Evolutionary conservation across 1,140 invertebrate genomes (phyloP).

Genomic region (Drosophila trapezifrons): DNA sequence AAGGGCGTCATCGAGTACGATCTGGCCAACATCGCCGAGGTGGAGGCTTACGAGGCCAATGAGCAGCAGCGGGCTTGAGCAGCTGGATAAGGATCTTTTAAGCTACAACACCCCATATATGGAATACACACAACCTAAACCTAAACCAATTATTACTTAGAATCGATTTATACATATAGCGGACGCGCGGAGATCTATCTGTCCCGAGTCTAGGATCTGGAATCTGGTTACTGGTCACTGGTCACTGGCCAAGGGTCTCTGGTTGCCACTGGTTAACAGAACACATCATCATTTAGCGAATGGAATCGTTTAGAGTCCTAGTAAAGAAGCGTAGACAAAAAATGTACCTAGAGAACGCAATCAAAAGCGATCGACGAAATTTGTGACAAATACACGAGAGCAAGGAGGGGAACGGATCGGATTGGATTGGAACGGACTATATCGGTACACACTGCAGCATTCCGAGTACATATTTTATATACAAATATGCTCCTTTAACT

Average conservation of each 20-base stretch:
- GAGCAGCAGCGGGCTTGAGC: slow-evolving; percentile 43
- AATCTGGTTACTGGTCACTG: slow-evolving; percentile 8
- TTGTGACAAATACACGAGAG: slow-evolving; percentile 73
- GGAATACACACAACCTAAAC: slow-evolving; percentile 38
- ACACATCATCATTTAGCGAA: slow-evolving; percentile 46
- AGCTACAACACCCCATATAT: slow-evolving; percentile 42
- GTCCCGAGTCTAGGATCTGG: slow-evolving; percentile 17
- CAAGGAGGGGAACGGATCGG: slow-evolving; percentile 21
- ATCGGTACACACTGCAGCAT: slow-evolving; percentile 37
- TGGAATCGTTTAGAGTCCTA: slow-evolving; percentile 30
- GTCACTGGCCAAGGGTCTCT: background rate
- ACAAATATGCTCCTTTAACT: slow-evolving; percentile 68
- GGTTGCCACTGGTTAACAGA: slow-evolving; percentile 24
- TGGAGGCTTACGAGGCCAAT: slow-evolving; percentile 74
- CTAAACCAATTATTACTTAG: slow-evolving; percentile 50
- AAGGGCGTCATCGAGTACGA: slow-evolving; percentile 89
- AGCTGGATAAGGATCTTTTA: slow-evolving; percentile 59
- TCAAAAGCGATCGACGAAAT: slow-evolving; percentile 77
- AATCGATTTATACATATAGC: slow-evolving; percentile 69
- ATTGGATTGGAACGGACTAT: slow-evolving; percentile 3
- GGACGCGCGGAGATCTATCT: slow-evolving; percentile 38
- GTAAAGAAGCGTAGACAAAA: slow-evolving; percentile 46
- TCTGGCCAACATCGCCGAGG: slow-evolving; percentile 88
- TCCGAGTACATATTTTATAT: slow-evolving; percentile 81
- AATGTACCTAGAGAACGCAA: slow-evolving; percentile 81